Evolutionary conservation across 2,113 vertebrate species (phyloP).

Genomic region (Elephas maximus): DNA sequence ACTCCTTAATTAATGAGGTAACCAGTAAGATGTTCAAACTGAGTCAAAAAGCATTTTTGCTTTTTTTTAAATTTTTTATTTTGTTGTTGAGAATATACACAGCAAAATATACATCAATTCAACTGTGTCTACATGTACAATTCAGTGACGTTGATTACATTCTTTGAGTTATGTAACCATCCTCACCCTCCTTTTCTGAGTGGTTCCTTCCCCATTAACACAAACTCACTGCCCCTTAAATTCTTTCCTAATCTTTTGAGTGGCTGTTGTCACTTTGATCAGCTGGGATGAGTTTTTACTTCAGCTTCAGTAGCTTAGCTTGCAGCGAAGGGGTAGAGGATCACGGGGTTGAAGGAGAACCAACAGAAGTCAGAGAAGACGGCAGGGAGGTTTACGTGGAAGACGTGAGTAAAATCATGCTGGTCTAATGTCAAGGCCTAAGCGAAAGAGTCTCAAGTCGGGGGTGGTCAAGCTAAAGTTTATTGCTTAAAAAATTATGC

Average conservation of each 20-base stretch:
- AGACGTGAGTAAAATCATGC: not conserved
- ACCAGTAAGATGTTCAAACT: not conserved
- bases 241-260: not conserved
- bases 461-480: not conserved
- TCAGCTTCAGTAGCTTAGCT: not conserved
- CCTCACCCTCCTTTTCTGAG: too few species aligned
- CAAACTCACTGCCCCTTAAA: too few species aligned
- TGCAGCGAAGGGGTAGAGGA: not conserved
- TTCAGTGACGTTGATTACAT: too few species aligned
- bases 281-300: not conserved
- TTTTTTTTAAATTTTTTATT: not conserved
- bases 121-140: too few species aligned
- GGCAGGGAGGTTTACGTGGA: not conserved
- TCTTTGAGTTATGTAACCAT: too few species aligned
- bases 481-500: slow-evolving; percentile 30
- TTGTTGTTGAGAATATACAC: not conserved
- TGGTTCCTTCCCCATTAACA: too few species aligned
- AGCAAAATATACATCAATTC: not conserved
- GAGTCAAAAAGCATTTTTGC: not conserved
- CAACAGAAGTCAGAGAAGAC: not conserved
- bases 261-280: not conserved
- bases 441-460: not conserved
- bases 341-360: not conserved
- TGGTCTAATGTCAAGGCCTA: not conserved
- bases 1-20: not conserved